Conservation (phyloP, 2,888 invertebrate species). For the Eretmocerus hayati region DNA sequence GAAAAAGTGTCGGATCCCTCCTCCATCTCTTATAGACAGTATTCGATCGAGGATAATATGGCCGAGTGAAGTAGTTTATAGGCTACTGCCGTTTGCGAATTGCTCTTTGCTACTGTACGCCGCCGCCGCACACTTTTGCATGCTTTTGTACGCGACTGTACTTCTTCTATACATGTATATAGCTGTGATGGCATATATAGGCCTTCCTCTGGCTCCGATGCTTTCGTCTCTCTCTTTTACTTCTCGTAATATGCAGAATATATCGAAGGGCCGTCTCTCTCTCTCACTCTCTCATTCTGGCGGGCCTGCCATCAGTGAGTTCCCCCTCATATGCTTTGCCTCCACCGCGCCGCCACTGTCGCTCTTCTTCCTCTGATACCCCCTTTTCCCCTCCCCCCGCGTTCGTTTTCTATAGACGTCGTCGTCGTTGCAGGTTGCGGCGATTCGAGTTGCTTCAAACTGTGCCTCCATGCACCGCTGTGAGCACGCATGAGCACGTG, state of each 20-base stretch:
- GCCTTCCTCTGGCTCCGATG: no score
- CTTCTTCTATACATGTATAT: no score
- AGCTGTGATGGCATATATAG: neutral
- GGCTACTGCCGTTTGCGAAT: no score
- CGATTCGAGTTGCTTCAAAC: neutral
- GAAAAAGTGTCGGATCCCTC: no score
- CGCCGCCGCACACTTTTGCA: neutral
- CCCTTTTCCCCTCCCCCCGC: neutral
- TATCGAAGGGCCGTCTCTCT: conserved; percentile 25
- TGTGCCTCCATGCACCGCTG: no score
- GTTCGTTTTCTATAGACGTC: conserved; percentile 12
- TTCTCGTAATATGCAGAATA: no score
- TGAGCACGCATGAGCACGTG: no score
- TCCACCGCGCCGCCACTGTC: conserved; percentile 2
- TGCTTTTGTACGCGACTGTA: conserved; percentile 13
- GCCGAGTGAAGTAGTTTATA: no score
- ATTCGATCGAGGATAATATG: neutral
- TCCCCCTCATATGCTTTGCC: no score
- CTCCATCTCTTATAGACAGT: no score
- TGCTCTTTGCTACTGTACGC: conserved; percentile 19
- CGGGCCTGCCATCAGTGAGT: neutral
- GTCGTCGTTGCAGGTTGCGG: conserved; percentile 1
- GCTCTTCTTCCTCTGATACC: neutral
- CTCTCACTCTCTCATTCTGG: conserved; percentile 10
- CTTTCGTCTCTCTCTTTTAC: no score